Conservation (phyloP, 2,888 invertebrate species). For the Drosophila tripunctata region DNA sequence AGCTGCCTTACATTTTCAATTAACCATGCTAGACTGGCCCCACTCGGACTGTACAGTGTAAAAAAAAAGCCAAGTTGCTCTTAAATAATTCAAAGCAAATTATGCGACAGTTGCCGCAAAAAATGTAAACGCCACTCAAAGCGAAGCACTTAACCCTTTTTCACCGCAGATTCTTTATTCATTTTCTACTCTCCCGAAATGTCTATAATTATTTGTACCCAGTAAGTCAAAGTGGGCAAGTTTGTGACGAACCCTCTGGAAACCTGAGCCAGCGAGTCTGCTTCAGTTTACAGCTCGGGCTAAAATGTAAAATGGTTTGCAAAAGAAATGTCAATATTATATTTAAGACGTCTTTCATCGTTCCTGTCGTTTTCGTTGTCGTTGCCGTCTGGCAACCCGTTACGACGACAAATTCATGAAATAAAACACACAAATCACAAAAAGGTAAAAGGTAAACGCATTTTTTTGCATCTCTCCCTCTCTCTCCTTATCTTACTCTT, state of each 20-base stretch:
- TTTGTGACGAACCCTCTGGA: constrained; percentile 50
- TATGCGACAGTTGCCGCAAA: constrained; percentile 74
- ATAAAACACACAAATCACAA: constrained; percentile 71
- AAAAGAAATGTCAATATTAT: constrained; percentile 76
- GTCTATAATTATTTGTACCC: constrained; percentile 78
- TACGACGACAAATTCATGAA: constrained; percentile 66
- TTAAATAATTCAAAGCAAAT: constrained; percentile 76
- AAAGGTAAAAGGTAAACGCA: constrained; percentile 66
- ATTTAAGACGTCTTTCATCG: constrained; percentile 67
- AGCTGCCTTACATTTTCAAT: constrained; percentile 63
- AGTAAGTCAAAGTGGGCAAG: constrained; percentile 75
- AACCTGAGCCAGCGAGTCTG: constrained; percentile 38
- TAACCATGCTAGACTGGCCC: constrained; percentile 52
- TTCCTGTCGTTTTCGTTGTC: constrained; percentile 14
- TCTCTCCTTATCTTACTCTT: neutral
- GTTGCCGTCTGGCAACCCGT: constrained; percentile 47
- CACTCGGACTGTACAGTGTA: constrained; percentile 16
- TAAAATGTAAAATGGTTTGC: constrained; percentile 42
- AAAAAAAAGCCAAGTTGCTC: constrained; percentile 26
- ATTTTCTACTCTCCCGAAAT: constrained; percentile 42
- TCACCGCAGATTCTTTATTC: constrained; percentile 6
- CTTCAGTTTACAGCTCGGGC: neutral
- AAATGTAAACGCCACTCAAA: constrained; percentile 61
- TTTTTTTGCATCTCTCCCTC: constrained; percentile 21
- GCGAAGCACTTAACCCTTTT: constrained; percentile 76